Conservation (phyloP, 2,113 vertebrate genomes). For the Numida meleagris region DNA sequence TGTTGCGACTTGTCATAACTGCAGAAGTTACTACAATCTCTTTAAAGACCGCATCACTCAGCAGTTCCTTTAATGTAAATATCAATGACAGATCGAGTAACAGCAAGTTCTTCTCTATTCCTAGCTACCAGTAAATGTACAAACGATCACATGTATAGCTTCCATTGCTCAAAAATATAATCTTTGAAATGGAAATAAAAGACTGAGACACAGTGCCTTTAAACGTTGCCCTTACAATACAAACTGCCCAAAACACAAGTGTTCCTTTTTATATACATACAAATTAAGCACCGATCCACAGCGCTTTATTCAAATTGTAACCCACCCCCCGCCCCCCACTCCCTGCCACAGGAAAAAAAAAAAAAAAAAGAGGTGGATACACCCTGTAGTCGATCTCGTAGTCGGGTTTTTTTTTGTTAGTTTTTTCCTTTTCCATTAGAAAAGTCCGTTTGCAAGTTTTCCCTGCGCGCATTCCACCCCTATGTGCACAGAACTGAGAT, state of each 20-base stretch:
- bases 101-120: slow-evolving; percentile 37
- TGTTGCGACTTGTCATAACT: slow-evolving; percentile 23
- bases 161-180: slow-evolving; percentile 76
- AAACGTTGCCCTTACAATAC: slow-evolving; percentile 70
- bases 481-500: slow-evolving; percentile 40
- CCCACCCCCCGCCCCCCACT: neutral
- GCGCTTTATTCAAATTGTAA: slow-evolving; percentile 56
- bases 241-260: slow-evolving; percentile 64
- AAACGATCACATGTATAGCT: slow-evolving; percentile 66
- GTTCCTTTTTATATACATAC: slow-evolving; percentile 75
- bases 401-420: neutral
- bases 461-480: slow-evolving; percentile 13
- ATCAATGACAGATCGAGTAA: slow-evolving; percentile 13
- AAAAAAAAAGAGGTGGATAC: slow-evolving; percentile 13
- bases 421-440: neutral
- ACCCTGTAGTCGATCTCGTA: slow-evolving; percentile 46
- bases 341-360: slow-evolving; percentile 50
- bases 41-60: neutral
- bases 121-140: slow-evolving; percentile 54
- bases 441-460: slow-evolving; percentile 9
- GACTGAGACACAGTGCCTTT: slow-evolving; percentile 63
- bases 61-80: too few relatives aligned
- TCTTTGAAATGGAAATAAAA: slow-evolving; percentile 73
- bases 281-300: slow-evolving; percentile 78
- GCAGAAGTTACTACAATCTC: slow-evolving; percentile 33